Conservation (phyloP, 2,797 vertebrate species). For the Rhynchonycteris naso region DNA sequence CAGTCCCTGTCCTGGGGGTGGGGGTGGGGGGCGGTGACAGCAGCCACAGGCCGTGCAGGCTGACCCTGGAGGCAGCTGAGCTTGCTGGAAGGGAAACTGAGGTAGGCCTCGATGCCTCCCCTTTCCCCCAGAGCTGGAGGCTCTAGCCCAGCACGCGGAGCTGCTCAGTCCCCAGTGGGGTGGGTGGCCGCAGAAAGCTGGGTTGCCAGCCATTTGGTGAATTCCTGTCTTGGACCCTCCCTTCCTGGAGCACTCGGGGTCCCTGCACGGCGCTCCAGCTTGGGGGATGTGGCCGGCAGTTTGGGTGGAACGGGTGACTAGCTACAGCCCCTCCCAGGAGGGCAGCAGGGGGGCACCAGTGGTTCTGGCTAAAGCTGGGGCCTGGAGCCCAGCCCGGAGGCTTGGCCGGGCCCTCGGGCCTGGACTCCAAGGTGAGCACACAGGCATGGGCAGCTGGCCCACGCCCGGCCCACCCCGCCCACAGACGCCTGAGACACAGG, state of each 20-base stretch:
- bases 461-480: not conserved
- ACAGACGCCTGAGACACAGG: not conserved
- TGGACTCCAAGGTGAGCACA: not conserved
- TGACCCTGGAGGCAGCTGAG: not conserved
- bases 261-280: rapidly evolving
- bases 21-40: not conserved
- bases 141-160: rapidly evolving
- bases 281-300: not conserved
- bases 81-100: not conserved
- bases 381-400: not conserved
- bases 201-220: not conserved
- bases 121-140: rapidly evolving
- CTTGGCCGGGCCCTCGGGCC: not conserved
- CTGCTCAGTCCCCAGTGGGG: rapidly evolving
- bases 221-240: not conserved
- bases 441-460: no score
- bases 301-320: not conserved
- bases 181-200: not conserved
- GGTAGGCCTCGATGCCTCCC: no score
- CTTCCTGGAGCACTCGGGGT: not conserved
- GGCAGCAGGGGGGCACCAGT: rapidly evolving
- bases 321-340: not conserved
- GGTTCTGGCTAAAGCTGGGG: not conserved
- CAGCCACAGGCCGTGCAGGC: not conserved
- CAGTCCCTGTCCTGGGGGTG: not conserved